These are phyloP conservation scores for Martes martes DNA, from an alignment of 2,113 vertebrate genomes.

Conservation along the genomic window DNA sequence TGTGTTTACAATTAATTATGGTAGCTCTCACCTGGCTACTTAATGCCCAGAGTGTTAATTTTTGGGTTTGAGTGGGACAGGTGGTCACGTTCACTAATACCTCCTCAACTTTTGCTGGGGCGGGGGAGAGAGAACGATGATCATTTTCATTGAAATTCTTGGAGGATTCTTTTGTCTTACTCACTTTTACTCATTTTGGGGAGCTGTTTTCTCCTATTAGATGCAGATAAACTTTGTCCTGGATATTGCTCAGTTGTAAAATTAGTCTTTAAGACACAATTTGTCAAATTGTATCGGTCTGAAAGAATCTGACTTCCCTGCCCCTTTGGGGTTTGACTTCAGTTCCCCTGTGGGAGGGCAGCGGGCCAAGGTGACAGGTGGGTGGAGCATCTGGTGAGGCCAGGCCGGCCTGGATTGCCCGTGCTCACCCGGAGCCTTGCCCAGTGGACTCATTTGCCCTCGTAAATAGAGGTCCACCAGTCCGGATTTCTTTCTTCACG, in stretches of 20 bases:
- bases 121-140: background rate
- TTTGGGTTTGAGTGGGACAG: constrained; percentile 24
- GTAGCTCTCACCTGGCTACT: constrained; percentile 55
- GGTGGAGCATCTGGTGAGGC: background rate
- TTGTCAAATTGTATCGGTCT: background rate
- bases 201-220: constrained; percentile 37
- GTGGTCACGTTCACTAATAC: background rate
- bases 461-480: fast-evolving
- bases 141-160: constrained; percentile 67
- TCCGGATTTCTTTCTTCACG: background rate
- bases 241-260: background rate
- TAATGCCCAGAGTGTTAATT: constrained; percentile 70
- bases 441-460: background rate
- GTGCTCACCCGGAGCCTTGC: background rate
- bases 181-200: constrained; percentile 51
- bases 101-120: background rate
- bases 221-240: background rate
- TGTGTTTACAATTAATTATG: constrained; percentile 70
- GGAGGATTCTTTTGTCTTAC: constrained; percentile 50
- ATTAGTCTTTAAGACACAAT: background rate
- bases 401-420: background rate
- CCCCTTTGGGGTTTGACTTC: background rate
- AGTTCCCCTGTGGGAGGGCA: background rate
- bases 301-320: background rate
- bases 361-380: background rate